Evolutionary conservation across 1,140 invertebrate genomes (phyloP).

Genomic region (Drosophila parvula): DNA sequence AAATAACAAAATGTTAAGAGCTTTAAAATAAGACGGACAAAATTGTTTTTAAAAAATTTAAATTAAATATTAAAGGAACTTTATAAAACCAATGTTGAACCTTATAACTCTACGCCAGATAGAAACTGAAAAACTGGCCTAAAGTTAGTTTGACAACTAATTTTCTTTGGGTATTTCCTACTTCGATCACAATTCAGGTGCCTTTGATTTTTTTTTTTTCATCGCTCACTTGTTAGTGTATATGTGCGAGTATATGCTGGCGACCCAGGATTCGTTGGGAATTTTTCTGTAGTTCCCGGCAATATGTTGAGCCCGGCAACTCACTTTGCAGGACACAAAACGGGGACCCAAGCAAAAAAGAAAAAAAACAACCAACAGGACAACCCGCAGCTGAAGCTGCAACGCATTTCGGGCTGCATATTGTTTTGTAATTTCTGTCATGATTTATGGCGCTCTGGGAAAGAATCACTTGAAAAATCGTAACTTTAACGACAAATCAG

Average conservation of each 20-base stretch:
- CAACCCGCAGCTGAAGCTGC: conserved; percentile 44
- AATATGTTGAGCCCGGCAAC: conserved; percentile 55
- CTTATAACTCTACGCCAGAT: too few relatives aligned
- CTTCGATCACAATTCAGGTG: not conserved
- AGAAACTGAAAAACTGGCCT: not conserved
- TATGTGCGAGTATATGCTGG: conserved; percentile 36
- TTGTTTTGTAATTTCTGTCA: conserved; percentile 71
- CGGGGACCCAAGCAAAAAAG: not conserved
- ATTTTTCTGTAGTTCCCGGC: conserved; percentile 35
- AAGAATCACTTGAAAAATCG: conserved; percentile 20
- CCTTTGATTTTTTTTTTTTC: not conserved
- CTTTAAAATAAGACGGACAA: too few relatives aligned
- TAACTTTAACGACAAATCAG: conserved; percentile 26
- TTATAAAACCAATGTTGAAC: not conserved
- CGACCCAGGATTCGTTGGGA: conserved; percentile 39
- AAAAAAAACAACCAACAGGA: conserved; percentile 39
- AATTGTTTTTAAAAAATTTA: not conserved
- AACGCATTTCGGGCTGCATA: conserved; percentile 50
- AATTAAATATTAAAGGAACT: not conserved
- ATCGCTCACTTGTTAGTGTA: conserved; percentile 43
- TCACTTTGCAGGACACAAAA: conserved; percentile 48
- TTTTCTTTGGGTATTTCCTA: not conserved
- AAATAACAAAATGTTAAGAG: too few relatives aligned
- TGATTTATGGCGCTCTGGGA: conserved; percentile 59
- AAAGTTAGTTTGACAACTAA: not conserved